A percentile compares a stretch with the other conserved stretches of the same genome.
These are phyloP conservation scores for Phenganax stokvisi DNA, from an alignment of 92 coral and sea anemone genomes.

Conservation along the genomic window DNA sequence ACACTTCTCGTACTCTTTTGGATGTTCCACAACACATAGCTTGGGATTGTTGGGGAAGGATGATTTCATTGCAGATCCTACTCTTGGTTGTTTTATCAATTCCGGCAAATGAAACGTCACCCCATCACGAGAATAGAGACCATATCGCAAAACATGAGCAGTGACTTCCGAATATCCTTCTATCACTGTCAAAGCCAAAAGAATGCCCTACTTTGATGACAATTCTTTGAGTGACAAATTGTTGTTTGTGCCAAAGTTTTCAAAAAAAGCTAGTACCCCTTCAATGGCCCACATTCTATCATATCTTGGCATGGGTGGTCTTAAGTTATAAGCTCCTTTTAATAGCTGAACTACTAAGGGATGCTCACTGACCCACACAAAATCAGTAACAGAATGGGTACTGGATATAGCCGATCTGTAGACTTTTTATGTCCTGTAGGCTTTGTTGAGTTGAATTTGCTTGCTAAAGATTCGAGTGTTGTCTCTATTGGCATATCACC, in stretches of 20 bases:
- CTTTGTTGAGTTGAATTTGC: too few relatives aligned
- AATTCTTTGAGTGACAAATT: slow-evolving; percentile 45
- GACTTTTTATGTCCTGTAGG: too few relatives aligned
- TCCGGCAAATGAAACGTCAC: too few relatives aligned
- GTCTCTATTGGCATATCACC: too few relatives aligned
- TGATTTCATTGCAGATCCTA: too few relatives aligned
- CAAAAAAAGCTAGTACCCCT: slow-evolving; percentile 32
- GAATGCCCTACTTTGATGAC: slow-evolving; percentile 39
- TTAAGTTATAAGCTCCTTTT: slow-evolving; percentile 43
- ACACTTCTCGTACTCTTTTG: too few relatives aligned
- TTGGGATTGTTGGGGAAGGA: too few relatives aligned
- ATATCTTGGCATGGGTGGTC: slow-evolving; percentile 47
- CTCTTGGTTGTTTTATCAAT: too few relatives aligned
- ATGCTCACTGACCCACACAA: slow-evolving; percentile 48
- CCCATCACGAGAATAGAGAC: slow-evolving; percentile 9
- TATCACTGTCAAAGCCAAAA: slow-evolving; percentile 10
- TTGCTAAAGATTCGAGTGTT: too few relatives aligned
- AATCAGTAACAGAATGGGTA: slow-evolving; percentile 46
- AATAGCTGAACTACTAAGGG: slow-evolving; percentile 46
- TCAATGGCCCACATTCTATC: slow-evolving; percentile 48
- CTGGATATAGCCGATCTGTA: neutral
- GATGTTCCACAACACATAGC: too few relatives aligned
- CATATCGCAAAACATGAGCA: slow-evolving; percentile 49
- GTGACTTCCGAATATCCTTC: slow-evolving; percentile 48
- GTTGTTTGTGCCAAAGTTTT: slow-evolving; percentile 40